Base-by-base conservation (phyloP, 2,888 invertebrate genomes). In the Linnaemya vulpina region DNA sequence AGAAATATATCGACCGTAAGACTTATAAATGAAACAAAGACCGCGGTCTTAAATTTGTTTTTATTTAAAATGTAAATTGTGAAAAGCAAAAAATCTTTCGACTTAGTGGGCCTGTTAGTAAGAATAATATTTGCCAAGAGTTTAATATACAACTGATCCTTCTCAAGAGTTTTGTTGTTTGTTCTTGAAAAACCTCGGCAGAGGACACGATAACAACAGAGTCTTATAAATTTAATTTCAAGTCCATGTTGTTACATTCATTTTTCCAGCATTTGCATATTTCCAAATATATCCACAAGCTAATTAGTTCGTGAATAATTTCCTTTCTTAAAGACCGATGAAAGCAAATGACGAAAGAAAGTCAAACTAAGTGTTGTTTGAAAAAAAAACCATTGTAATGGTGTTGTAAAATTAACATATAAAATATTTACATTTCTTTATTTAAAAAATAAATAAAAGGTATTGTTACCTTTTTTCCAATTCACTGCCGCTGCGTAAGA, bases 381-480 rank as follows among this genome's bases (percentile, higher is more conserved):
- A 20, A 5, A 7, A 20, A 17, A 46, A n/a, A 3, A 15, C 38
- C 11, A n/a, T 46, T 15, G 15, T 46, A n/a, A 15, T 15, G 40
- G 40, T 11, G 11, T 38, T 7, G 1, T 17, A 8, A 49, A 49
- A 49, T 51, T 55, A 15, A 1, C 53, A 55, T 55, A 55, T 5
- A 55, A 25, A 55, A 25, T 15, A 15, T 25, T 55, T 55, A 25
- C 53, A 58, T 65, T 60, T 55, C 17, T 46, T 51, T 73, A 17
- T 20, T 73, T 60, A 15, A 73, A 49, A 9, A 20, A 60, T 17
- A 15, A 58, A 60, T 63, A 63, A 43, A 51, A 30, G 30, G 5
- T 38, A 38, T 49, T 63, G 62, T 40, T 51, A 51, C 25, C n/a
- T 40, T 74, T 63, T 63, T 51, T 38, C 40, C 22, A 25, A 60